These are phyloP conservation scores for Papilio elwesi DNA, from an alignment of 2,888 invertebrate genomes.

Conservation along the genomic window DNA sequence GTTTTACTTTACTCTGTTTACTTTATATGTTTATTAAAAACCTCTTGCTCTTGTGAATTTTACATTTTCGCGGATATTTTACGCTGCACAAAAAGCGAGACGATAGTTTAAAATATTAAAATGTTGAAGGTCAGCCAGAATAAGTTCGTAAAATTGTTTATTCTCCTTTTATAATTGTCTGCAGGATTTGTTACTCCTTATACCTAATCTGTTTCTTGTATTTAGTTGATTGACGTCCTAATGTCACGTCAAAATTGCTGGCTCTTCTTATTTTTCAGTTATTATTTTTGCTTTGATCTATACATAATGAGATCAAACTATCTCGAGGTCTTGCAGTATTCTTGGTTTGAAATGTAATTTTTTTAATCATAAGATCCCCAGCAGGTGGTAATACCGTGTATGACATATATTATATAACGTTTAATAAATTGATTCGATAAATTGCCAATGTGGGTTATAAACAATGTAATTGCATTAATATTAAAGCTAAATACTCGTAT, in stretches of 20 bases:
- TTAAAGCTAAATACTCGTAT: slow-evolving; percentile 11
- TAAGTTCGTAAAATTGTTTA: slow-evolving; percentile 15
- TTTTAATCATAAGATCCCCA: too few relatives aligned
- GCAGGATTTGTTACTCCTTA: neutral
- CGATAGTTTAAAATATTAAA: slow-evolving; percentile 10
- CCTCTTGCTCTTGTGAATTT: neutral
- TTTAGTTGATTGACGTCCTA: neutral
- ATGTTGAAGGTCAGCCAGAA: slow-evolving; percentile 8
- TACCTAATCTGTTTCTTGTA: neutral
- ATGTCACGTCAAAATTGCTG: too few relatives aligned
- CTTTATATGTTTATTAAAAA: neutral
- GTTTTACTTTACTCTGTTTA: slow-evolving; percentile 1
- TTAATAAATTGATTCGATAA: too few relatives aligned
- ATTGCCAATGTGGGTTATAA: neutral
- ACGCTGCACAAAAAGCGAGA: neutral
- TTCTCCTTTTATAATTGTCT: slow-evolving; percentile 11
- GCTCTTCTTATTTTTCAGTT: too few relatives aligned
- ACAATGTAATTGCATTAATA: neutral
- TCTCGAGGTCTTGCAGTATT: too few relatives aligned
- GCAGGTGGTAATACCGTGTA: too few relatives aligned
- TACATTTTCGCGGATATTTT: slow-evolving; percentile 1
- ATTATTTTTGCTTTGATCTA: too few relatives aligned
- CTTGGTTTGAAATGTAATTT: too few relatives aligned
- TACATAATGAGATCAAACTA: too few relatives aligned
- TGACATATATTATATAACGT: too few relatives aligned